Evolutionary conservation across 2,888 invertebrate genomes (phyloP), one percentile per base, ranked within the genome.

Genomic region (Clunio marinus): DNA sequence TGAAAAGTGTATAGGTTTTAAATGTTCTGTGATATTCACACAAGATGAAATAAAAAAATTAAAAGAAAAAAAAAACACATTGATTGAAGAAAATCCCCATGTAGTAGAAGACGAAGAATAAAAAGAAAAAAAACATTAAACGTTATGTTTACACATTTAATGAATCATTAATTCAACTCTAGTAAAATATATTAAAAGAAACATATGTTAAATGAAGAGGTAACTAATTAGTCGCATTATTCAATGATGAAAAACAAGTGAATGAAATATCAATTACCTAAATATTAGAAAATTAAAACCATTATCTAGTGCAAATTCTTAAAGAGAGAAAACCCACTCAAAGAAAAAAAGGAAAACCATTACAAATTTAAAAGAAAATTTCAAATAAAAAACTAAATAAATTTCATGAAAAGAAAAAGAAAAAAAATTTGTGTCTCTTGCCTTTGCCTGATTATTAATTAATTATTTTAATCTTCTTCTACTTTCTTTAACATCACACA

Each of bases 21-120:
- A 69, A 67, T 69, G 69, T 69, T 69, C 69, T 69, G 69, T 69
- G 69, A 69, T 69, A 69, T 67, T 69, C 69, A 69, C 69, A 69
- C 66, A 66, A 67, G 69, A 69, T 59, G 41, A 58, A 66, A 69
- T 55, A 57, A 63, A 59, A 20, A 62, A 62, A 69, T 60, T 51
- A 45, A 63, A 20, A 69, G 59, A 66, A 32, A 66, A 20, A 24
- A 45, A 13, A 63, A 63, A 63, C 15, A 46, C 25, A 22, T 15
- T 55, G 35, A 55, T 13, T 57, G 17, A 66, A 55, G 24, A 4
- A 59, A 59, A 32, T 25, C 25, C 66, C 66, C 51, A 55, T 66
- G 25, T 22, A 62, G 10, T 41, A 15, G 15, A 22, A 51, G n/a
- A 51, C 10, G 51, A 51, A 13, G 17, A n/a, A 65, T 37, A 20